Base-by-base conservation (phyloP, 2,797 vertebrate genomes). In the Chromis chromis region DNA sequence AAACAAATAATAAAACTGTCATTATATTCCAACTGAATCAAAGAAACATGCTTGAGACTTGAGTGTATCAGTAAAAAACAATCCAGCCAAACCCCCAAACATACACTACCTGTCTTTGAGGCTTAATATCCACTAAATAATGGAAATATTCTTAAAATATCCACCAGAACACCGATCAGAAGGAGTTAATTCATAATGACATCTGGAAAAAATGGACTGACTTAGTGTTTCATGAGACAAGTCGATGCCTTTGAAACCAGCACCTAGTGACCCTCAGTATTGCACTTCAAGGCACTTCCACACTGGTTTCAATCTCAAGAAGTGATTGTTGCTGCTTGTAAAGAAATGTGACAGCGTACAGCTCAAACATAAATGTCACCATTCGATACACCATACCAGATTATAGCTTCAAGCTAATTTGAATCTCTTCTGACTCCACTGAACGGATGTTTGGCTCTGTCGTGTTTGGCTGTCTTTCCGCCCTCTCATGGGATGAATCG, bases 401-500 rank as follows among this genome's bases (percentile, higher is more conserved):
- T 36, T 36, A 36, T 36, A 36, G 33, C 33, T 36, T 36, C 33
- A 36, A 36, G 33, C 33, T 36, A 36, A 36, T 36, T 36, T 36
- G 58, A 71, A 70, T 74, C 53, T 74, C 54, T 50, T 24, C 64
- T 54, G 62, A 25, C 56, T 65, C 75, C 67, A 40, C 4, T 67
- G 22, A 70, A 62, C 54, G 14, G 50, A 65, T 62, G 36, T 28
- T 54, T 80, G 67, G 63, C 75, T 69, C 40, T 19, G 44, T 46
- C 44, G 53, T 10, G 53, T 81, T 79, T 75, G 77, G 68, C 70
- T 49, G 52, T 56, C 44, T 78, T 48, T 73, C 58, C 27, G 4
- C 14, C 21, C 39, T 66, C 67, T 80, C 72, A 53, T 36, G 78
- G 64, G 74, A 79, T 7, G 55, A 76, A 44, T 71, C 7, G 13